Evolutionary conservation across 1,140 invertebrate species (phyloP), one percentile per base, ranked within the genome.

Genomic region (Nautilus pompilius): DNA sequence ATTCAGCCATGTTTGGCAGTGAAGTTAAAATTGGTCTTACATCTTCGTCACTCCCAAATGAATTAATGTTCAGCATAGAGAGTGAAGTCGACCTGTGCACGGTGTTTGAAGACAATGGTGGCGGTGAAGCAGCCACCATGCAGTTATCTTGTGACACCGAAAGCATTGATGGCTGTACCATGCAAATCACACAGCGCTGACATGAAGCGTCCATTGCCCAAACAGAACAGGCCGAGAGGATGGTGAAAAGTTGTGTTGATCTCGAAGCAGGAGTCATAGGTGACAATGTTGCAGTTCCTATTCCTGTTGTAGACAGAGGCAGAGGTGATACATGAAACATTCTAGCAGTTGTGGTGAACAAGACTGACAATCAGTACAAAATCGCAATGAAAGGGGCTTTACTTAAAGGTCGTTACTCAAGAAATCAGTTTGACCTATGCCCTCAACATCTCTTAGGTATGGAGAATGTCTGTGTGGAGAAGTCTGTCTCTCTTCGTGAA

Each of bases 1-100:
- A 71, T 58, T 56, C 67, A 48, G 67, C 65, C 5, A 51, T 65
- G 15, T 70, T 68, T 69, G 63, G 60, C n/a, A 13, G 13, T 53
- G 49, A 53, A 53, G 49, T 24, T 53, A 17, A 24, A 53, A 53
- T 17, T 53, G 49, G 49, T 1, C 49, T 53, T 53, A 53, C 49
- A 1, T 53, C 49, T 53, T 53, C 49, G 26, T 53, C 49, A 53
- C 49, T 53, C 26, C 49, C 49, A 53, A 53, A 53, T 53, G 49
- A 53, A 53, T 53, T 53, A 53, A 53, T 53, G 49, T 53, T 24
- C 49, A 53, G 17, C 49, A 53, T 53, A 53, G 49, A 53, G 13
- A 53, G 49, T 53, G 22, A 53, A 53, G 49, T 24, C 13, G 49
- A 53, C 22, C 22, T 53, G 22, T 53, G 13, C 1, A 24, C n/a